Evolutionary conservation across 2,888 invertebrate species (phyloP).

Genomic region (Torymus texanus): DNA sequence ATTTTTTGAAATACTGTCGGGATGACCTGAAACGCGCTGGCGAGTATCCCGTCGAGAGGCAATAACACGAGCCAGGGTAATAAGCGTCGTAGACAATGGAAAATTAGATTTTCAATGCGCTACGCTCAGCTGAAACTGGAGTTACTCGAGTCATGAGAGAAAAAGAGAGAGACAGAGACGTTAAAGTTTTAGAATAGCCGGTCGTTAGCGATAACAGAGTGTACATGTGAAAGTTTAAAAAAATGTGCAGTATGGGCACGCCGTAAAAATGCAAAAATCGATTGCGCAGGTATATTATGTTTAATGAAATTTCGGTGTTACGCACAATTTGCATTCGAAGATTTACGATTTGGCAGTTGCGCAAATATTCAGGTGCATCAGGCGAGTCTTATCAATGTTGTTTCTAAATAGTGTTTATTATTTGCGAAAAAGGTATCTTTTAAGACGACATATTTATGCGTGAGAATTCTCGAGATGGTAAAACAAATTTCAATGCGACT

Average conservation of each 20-base stretch:
- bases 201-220: neutral
- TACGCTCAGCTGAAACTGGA: neutral
- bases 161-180: too few relatives aligned
- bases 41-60: neutral
- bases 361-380: neutral
- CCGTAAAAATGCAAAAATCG: neutral
- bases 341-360: slow-evolving; percentile 1
- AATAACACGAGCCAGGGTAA: neutral
- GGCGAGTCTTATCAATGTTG: slow-evolving; percentile 1
- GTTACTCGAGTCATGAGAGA: too few relatives aligned
- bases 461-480: neutral
- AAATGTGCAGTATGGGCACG: too few relatives aligned
- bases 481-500: slow-evolving; percentile 14
- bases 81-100: slow-evolving; percentile 19
- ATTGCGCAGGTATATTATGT: neutral
- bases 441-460: too few relatives aligned
- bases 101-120: slow-evolving; percentile 32
- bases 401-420: slow-evolving; percentile 4
- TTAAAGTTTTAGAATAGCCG: neutral
- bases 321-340: neutral
- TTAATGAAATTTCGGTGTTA: slow-evolving; percentile 7
- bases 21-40: slow-evolving; percentile 6
- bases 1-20: slow-evolving; percentile 32
- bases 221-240: neutral
- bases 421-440: neutral